Evolutionary conservation across 2,888 invertebrate species (phyloP), one percentile per base, ranked within the genome.

Genomic region (Listrodromus nycthemerus): DNA sequence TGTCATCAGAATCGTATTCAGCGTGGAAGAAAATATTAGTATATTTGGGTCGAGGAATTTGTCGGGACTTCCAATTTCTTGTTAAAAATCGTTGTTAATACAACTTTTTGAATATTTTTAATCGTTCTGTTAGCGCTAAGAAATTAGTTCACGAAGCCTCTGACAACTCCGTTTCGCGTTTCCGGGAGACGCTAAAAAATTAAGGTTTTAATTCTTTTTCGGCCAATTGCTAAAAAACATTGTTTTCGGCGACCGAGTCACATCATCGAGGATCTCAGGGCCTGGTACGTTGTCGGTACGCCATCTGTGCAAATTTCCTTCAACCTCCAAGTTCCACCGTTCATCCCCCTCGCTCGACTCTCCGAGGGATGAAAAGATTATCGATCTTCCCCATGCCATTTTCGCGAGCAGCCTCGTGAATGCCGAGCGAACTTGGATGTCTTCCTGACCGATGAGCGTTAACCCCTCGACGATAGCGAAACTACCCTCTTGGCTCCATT

Each of bases 391-490:
- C 16, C 16, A 52, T 58, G 33, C 24, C 50, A 55, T 24, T 76
- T 45, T 74, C 52, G 73, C 82, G 24, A 55, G 52, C 19, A 8
- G n/a, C 27, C 48, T 0, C 37, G 10, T 37, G 58, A 83, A 71
- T 70, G 33, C 50, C 69, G 37, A 65, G 65, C 58, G 48, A 70
- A 69, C 58, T 65, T 50, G 27, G 61, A 77, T 80, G 88, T 89
- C 92, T 92, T 92, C 91, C 86, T 92, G 89, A 92, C 92, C 92
- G 92, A 92, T 92, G 76, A 90, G 80, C 78, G 90, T 82, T 88
- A 89, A 88, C 45, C 41, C 58, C 37, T 58, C 52, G 55, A 50
- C 63, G 33, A 27, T 48, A 63, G 13, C 16, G 19, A 67, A 69
- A 50, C 69, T 19, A 70, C 33, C 58, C 41, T 45, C 30, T 50